Evolutionary conservation across 2,888 invertebrate genomes (phyloP).

Genomic region (Galerucella pusilla): DNA sequence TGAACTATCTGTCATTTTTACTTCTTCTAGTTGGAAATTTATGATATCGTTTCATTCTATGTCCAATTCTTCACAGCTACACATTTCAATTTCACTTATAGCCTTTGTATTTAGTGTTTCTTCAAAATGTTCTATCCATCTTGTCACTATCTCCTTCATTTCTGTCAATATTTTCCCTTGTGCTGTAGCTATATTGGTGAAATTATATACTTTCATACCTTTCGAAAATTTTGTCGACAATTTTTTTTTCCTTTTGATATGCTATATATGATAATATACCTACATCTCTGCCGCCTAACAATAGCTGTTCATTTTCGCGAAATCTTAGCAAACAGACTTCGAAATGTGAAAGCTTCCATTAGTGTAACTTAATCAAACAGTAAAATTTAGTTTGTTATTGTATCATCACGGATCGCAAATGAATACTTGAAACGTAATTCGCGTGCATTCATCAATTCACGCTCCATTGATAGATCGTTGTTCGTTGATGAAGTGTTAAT

Average conservation of each 20-base stretch:
- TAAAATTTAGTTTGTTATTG: slow-evolving; percentile 45
- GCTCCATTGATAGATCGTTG: slow-evolving; percentile 47
- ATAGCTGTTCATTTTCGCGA: slow-evolving; percentile 2
- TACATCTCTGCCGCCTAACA: neutral
- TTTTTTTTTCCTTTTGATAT: neutral
- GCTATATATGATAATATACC: neutral
- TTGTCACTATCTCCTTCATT: too few species aligned
- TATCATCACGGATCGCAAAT: slow-evolving; percentile 45
- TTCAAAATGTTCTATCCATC: too few species aligned
- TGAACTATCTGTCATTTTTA: too few species aligned
- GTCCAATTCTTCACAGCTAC: too few species aligned
- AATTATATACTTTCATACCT: too few species aligned
- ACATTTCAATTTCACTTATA: too few species aligned
- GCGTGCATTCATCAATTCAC: slow-evolving; percentile 43
- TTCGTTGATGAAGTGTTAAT: slow-evolving; percentile 48
- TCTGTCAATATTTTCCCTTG: too few species aligned
- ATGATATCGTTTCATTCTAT: too few species aligned
- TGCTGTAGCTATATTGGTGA: too few species aligned
- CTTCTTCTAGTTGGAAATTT: too few species aligned
- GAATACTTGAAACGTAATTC: slow-evolving; percentile 48
- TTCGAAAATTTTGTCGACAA: too few species aligned
- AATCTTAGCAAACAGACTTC: slow-evolving; percentile 18
- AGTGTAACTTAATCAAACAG: slow-evolving; percentile 41
- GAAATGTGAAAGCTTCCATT: slow-evolving; percentile 29
- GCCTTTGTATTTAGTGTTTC: too few species aligned